Evolutionary conservation across 2,888 invertebrate genomes (phyloP).

Genomic region (Diarsia rubi): DNA sequence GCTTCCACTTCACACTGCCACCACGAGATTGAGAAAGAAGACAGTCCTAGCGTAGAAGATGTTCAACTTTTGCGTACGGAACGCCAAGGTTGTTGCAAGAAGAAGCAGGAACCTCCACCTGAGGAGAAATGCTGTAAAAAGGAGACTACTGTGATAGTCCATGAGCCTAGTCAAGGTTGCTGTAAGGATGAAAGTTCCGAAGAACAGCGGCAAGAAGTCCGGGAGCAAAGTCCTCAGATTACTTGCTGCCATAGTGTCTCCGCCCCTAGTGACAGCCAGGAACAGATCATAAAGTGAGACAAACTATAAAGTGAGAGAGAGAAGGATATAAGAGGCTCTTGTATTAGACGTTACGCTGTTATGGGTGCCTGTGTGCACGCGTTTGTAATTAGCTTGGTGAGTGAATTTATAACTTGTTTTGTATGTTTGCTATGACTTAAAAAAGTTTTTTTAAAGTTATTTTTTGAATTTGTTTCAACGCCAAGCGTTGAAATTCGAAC

Average conservation of each 20-base stretch:
- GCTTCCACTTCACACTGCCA: conserved; percentile 68
- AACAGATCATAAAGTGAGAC: conserved; percentile 79
- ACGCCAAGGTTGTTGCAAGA: conserved; percentile 81
- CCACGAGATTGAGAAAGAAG: conserved; percentile 80
- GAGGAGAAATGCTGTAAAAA: conserved; percentile 74
- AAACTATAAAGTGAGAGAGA: conserved; percentile 1
- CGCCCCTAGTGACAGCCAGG: conserved; percentile 81
- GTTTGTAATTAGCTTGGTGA: conserved; percentile 27
- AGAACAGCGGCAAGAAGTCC: conserved; percentile 63
- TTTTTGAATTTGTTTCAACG: neutral
- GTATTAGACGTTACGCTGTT: conserved; percentile 45
- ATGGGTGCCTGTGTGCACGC: conserved; percentile 44
- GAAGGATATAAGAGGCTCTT: conserved; percentile 43
- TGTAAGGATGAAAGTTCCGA: conserved; percentile 66
- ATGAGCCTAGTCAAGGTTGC: conserved; percentile 65
- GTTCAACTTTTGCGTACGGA: conserved; percentile 80
- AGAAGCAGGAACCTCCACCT: conserved; percentile 77
- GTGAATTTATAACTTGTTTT: neutral
- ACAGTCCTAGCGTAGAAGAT: conserved; percentile 83
- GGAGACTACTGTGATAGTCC: conserved; percentile 65
- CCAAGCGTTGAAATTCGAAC: neutral
- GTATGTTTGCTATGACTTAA: conserved; percentile 3
- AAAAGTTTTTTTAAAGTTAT: neutral
- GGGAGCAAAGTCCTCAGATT: conserved; percentile 84
- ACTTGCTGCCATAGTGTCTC: conserved; percentile 81